A percentile compares a stretch with the other conserved stretches of the same genome.
Conservation (phyloP, 2,888 invertebrate species). For the Sphecodes monilicornis region DNA sequence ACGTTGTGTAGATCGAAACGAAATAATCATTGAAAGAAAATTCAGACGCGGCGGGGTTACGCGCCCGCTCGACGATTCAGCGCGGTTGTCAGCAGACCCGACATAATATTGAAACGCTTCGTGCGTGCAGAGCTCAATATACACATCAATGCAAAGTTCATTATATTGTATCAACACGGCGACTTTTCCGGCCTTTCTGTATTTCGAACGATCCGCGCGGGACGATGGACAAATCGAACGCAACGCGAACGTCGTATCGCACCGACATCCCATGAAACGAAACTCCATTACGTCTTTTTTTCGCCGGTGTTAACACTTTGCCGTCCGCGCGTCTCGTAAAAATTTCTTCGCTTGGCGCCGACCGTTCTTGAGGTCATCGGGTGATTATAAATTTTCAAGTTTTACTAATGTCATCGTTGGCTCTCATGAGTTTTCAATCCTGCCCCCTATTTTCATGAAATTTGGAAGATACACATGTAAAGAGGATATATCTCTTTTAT, state of each 20-base stretch:
- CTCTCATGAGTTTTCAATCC: too few relatives aligned
- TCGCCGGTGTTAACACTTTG: too few relatives aligned
- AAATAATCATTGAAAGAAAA: background rate
- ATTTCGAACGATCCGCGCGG: background rate
- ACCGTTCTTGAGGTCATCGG: too few relatives aligned
- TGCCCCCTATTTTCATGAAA: too few relatives aligned
- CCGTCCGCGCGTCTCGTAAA: too few relatives aligned
- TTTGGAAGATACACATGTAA: too few relatives aligned
- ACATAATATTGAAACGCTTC: background rate
- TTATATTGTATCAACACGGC: constrained; percentile 1
- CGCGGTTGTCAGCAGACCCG: background rate
- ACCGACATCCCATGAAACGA: background rate
- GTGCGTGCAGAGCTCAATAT: background rate
- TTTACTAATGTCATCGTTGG: too few relatives aligned
- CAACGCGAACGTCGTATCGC: background rate
- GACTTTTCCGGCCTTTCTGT: background rate
- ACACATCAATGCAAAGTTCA: background rate
- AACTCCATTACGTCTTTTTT: too few relatives aligned
- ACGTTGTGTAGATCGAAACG: background rate
- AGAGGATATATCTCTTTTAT: too few relatives aligned
- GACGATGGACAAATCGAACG: too few relatives aligned
- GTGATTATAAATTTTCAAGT: too few relatives aligned
- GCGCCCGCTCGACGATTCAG: background rate
- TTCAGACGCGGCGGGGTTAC: background rate
- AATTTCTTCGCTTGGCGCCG: too few relatives aligned